Evolutionary conservation across 2,888 invertebrate species (phyloP), one percentile per base, ranked within the genome.

Genomic region (Choreutis nemorana): DNA sequence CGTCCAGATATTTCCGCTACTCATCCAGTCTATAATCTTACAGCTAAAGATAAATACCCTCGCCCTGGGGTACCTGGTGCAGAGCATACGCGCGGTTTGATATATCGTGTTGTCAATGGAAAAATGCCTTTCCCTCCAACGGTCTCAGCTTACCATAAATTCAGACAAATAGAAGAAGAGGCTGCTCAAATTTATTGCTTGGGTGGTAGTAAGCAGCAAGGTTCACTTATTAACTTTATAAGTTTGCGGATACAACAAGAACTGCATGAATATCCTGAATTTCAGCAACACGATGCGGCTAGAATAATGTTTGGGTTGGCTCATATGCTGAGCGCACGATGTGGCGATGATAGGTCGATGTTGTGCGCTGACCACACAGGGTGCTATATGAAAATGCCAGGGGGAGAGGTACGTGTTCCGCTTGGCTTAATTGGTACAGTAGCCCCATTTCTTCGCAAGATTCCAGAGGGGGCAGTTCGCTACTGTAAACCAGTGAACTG

Each of bases 401-500:
- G 86, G 30, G 46, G 82, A 5, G 66, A 82, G 26, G 80, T 85
- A 2, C 70, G 82, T 13, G 79, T 87, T 10, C 87, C 88, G 1
- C 55, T 86, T 16, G 87, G 87, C 2, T 77, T 82, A 44, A 78
- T 85, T 1, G 87, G 87, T 1, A 81, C 85, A 10, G 52, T 87
- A 12, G 84, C 87, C 1, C 87, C 87, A 0, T 48, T 87, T 16
- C 52, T 87, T n/a, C 70, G 84, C 12, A 83, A 85, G 39, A 68
- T 87, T 34, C 86, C 87, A 1, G 81, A 81, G 41, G 82, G 83
- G 26, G 61, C 81, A 8, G 66, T 87, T 28, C 81, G 83, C 22
- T 87, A 87, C 41, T 84, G 85, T 41, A 87, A 87, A 36, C 86
- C 88, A 0, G 90, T 91, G 0, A 84, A 82, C 12, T 83, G 83